Percentiles rank a stretch among this genome's conserved stretches.
Conservation (phyloP, 1,140 invertebrate species). For the Aphaenogaster ashmeadi region DNA sequence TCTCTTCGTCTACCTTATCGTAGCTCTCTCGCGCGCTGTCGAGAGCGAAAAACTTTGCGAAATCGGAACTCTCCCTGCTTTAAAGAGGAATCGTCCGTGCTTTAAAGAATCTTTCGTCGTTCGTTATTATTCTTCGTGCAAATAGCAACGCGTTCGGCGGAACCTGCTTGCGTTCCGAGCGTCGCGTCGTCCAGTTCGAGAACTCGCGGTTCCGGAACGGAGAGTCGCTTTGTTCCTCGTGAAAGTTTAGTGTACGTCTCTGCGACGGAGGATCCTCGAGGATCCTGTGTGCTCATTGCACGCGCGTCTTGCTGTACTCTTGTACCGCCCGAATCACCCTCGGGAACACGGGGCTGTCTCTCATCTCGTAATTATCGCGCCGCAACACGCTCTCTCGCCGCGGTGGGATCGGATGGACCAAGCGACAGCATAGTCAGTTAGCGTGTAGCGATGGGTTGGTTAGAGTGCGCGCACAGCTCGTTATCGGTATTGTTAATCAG, state of each 20-base stretch:
- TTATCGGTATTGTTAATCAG: conserved; percentile 63
- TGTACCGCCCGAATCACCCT: background rate
- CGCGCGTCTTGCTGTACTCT: background rate
- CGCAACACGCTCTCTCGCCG: conserved; percentile 44
- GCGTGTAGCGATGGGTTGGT: conserved; percentile 81
- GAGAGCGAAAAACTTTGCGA: conserved; percentile 8
- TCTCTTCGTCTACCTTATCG: background rate
- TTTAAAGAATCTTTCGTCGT: conserved; percentile 20
- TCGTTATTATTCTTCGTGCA: background rate
- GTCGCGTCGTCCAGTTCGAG: background rate
- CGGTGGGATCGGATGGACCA: conserved; percentile 54
- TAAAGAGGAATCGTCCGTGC: conserved; percentile 12
- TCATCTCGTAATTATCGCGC: conserved; percentile 3
- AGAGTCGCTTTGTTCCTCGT: background rate
- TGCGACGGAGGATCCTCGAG: background rate
- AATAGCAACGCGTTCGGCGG: background rate
- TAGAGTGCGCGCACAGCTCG: conserved; percentile 82
- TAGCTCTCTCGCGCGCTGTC: background rate
- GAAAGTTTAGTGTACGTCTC: conserved; percentile 1
- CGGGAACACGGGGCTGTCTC: background rate
- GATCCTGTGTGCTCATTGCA: background rate
- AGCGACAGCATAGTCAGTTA: conserved; percentile 79
- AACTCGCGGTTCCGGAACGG: background rate
- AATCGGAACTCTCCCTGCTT: conserved; percentile 8
- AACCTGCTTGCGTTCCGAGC: conserved; percentile 21